Evolutionary conservation across 2,888 invertebrate species (phyloP).

Genomic region (Pyrocoelia pectoralis): DNA sequence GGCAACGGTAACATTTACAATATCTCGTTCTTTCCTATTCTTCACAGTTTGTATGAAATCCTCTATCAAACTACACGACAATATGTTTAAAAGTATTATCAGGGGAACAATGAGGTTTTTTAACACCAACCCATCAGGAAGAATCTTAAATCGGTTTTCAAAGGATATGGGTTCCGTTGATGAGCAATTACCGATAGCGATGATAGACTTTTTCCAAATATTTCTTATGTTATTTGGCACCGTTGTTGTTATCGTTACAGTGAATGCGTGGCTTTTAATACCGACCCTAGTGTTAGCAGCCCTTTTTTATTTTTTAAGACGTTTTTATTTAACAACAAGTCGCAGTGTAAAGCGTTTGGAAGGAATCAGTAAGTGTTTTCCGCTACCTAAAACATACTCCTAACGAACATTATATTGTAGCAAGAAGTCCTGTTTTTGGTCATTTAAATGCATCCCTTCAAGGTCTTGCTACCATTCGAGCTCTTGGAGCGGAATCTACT

Average conservation of each 20-base stretch:
- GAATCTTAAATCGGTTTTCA: constrained; percentile 87
- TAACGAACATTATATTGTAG: constrained; percentile 58
- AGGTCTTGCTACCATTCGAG: constrained; percentile 77
- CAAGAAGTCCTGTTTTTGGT: constrained; percentile 77
- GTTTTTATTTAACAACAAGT: constrained; percentile 81
- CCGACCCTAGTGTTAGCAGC: constrained; percentile 75
- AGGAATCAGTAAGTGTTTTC: constrained; percentile 59
- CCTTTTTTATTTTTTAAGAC: constrained; percentile 78
- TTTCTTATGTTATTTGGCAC: constrained; percentile 83
- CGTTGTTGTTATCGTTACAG: constrained; percentile 78
- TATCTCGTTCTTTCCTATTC: constrained; percentile 70
- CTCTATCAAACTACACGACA: constrained; percentile 80
- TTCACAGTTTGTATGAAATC: constrained; percentile 77
- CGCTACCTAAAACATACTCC: too few species aligned
- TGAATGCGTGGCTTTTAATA: constrained; percentile 77
- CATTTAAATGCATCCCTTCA: constrained; percentile 76
- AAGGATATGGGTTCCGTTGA: constrained; percentile 85
- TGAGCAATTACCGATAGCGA: constrained; percentile 67
- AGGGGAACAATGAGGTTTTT: constrained; percentile 87
- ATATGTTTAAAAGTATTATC: constrained; percentile 84
- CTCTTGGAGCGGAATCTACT: constrained; percentile 68
- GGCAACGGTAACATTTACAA: constrained; percentile 62
- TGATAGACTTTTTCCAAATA: constrained; percentile 73
- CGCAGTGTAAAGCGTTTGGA: constrained; percentile 82
- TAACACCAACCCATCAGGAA: constrained; percentile 83